Evolutionary conservation across 2,797 vertebrate species (phyloP).

Genomic region (Lepidocolaptes lacrymiger): DNA sequence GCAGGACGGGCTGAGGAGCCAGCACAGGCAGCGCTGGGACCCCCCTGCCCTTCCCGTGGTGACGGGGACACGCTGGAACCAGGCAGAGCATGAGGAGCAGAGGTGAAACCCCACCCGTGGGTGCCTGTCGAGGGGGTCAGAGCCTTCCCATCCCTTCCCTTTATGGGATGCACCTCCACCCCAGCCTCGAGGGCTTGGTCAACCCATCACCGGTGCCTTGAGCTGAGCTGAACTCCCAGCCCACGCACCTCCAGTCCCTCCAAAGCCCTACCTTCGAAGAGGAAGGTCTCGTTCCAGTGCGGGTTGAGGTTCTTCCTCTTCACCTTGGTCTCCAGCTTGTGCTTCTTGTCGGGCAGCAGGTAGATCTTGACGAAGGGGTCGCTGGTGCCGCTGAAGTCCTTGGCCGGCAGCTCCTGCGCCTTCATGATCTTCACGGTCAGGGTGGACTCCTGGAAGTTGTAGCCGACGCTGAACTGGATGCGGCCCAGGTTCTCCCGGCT

Average conservation of each 20-base stretch:
- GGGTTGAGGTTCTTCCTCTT: constrained; percentile 99
- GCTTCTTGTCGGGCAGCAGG: constrained; percentile 97
- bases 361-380: constrained; percentile 99
- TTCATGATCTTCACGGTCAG: constrained; percentile 98
- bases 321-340: constrained; percentile 99
- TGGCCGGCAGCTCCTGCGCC: constrained; percentile 95
- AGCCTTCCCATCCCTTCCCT: not conserved
- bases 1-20: not conserved
- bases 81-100: not conserved
- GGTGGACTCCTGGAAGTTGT: constrained; percentile 98
- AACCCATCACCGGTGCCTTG: accelerated
- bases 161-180: not conserved
- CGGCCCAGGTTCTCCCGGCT: constrained; percentile 91
- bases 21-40: not conserved
- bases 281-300: constrained; percentile 98
- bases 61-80: too few species aligned
- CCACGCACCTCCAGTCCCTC: not conserved
- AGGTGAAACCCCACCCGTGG: not conserved
- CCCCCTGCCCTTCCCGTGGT: too few species aligned
- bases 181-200: not conserved
- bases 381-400: constrained; percentile 98
- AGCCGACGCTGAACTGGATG: constrained; percentile 96
- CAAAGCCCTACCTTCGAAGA: constrained; percentile 88
- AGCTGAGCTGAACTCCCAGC: not conserved
- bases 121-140: accelerated